A percentile compares a stretch with the other conserved stretches of the same genome.
Evolutionary conservation across 2,113 vertebrate genomes (phyloP).

Genomic region (Elaphurus davidianus): DNA sequence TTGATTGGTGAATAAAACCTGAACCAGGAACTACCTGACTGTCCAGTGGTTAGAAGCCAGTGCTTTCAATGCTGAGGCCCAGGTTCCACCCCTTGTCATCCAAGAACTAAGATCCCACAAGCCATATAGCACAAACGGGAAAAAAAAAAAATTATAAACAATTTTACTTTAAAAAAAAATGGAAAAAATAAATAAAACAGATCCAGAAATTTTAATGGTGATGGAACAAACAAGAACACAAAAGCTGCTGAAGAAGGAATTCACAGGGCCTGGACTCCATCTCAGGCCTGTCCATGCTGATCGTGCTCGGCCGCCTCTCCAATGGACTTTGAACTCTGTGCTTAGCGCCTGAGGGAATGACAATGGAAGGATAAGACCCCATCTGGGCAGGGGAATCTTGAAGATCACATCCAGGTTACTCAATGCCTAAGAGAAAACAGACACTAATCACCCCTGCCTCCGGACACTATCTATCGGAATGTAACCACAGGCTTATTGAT

Average conservation of each 20-base stretch:
- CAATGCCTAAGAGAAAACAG: no score
- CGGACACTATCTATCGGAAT: no score
- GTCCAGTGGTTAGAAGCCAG: neutral
- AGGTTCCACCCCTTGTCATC: neutral
- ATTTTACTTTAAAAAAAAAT: neutral
- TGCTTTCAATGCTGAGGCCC: neutral
- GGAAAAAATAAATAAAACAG: neutral
- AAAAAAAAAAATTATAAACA: neutral
- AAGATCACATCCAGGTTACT: no score
- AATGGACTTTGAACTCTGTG: no score
- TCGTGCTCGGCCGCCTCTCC: no score
- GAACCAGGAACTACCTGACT: neutral
- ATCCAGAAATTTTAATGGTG: neutral
- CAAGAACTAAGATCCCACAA: neutral
- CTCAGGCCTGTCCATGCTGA: no score
- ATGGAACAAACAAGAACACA: neutral
- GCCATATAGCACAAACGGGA: neutral
- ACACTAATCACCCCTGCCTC: no score
- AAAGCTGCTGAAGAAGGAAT: neutral
- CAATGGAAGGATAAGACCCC: no score
- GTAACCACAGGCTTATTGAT: no score
- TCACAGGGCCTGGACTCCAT: no score
- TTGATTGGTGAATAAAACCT: neutral
- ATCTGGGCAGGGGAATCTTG: no score
- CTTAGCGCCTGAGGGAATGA: no score